Base-by-base conservation (phyloP, 2,113 vertebrate species). In the Campylomormyrus numenius region DNA sequence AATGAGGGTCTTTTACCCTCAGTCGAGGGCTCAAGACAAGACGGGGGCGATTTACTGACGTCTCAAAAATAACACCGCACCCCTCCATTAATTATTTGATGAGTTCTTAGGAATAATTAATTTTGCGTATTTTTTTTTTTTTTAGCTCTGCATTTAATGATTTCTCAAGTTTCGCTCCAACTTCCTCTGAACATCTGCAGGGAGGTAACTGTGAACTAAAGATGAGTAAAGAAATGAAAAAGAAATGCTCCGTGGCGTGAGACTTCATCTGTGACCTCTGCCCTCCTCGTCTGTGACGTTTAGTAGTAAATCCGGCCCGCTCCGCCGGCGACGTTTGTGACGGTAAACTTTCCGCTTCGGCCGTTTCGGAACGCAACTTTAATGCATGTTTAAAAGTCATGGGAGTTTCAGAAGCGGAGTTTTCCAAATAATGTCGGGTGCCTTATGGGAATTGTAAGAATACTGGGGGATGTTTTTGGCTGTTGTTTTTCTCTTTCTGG, bases 1-100 rank as follows among this genome's bases (percentile, higher is more conserved):
- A 96, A 95, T 96, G 94, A 96, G 95, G 93, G 87, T 95, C 91
- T 92, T 95, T 95, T 96, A 93, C 93, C 93, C 93, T 92, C 49
- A 85, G 50, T 95, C 94, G 90, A 93, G 92, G 90, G 89, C 93
- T 92, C 92, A 93, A 85, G 92, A 92, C 92, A 13, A 9, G 77
- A 93, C 93, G 4, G 93, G 88, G 31, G 94, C 95, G 93, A 93
- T 95, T 94, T 95, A 93, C 95, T 91, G 92, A 94, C 95, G 93
- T 90, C 95, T 92, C 90, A 93, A 95, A 92, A 91, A 92, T 91
- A 92, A 85, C 93, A 91, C 91, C 87, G 90, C 39, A 91, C 85
- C 91, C 91, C 91, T 94, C 93, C 93, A 94, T 96, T 94, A 95
- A 95, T 95, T 95, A 95, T 95, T 95, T 95, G 92, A 91, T 91